Conservation (phyloP, 2,797 vertebrate genomes). For the Poliocrania exsul region DNA sequence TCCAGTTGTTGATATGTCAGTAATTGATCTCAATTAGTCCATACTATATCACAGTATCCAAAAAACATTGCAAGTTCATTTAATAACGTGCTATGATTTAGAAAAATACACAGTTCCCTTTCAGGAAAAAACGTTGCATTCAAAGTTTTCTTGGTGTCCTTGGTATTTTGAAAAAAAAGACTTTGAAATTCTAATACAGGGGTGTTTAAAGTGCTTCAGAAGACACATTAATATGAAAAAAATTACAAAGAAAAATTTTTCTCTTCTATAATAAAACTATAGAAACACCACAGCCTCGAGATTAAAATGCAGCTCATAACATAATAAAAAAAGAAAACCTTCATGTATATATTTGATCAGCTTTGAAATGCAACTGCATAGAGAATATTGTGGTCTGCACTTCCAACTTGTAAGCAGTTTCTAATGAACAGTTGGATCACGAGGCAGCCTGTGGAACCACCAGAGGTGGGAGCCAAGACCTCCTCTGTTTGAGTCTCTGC, state of each 20-base stretch:
- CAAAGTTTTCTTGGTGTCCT: neutral
- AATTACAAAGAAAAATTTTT: neutral
- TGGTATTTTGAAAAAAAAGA: neutral
- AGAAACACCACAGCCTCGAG: neutral
- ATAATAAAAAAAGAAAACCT: neutral
- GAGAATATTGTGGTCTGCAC: neutral
- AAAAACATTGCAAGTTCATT: conserved; percentile 30
- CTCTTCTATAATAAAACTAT: neutral
- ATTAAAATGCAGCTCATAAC: neutral
- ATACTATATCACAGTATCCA: neutral
- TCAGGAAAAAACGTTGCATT: neutral
- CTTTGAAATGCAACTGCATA: neutral
- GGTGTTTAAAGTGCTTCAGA: neutral
- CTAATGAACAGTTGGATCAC: neutral
- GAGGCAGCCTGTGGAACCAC: neutral
- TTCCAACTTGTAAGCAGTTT: neutral
- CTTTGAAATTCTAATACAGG: neutral
- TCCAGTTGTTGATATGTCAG: neutral
- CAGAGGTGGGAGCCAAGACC: neutral
- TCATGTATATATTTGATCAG: neutral
- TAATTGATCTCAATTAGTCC: neutral
- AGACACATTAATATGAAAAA: neutral
- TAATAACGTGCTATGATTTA: neutral
- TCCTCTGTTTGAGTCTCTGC: neutral
- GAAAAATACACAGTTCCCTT: neutral